Evolutionary conservation across 2,888 invertebrate genomes (phyloP).

Genomic region (Mallateleia sp.): DNA sequence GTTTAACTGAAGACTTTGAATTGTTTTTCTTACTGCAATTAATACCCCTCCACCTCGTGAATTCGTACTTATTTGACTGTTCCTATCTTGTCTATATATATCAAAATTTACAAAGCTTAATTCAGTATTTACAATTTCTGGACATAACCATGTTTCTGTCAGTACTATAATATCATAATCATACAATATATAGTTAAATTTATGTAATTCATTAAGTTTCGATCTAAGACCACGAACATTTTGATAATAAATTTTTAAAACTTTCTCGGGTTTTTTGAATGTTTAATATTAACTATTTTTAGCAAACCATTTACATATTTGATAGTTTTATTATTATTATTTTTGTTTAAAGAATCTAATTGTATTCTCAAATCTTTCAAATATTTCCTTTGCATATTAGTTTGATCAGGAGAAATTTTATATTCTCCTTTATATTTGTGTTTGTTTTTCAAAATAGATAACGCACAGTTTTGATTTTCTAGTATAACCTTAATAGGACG

Average conservation of each 20-base stretch:
- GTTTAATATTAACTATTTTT: slow-evolving; percentile 9
- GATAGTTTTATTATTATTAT: slow-evolving; percentile 5
- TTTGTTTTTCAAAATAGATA: slow-evolving; percentile 13
- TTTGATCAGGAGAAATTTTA: neutral
- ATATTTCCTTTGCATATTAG: neutral
- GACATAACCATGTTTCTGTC: neutral
- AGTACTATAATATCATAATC: neutral
- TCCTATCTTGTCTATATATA: slow-evolving; percentile 8
- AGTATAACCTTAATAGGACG: slow-evolving; percentile 10
- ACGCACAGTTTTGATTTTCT: neutral
- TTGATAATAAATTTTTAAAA: no score
- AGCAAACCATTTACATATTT: slow-evolving; percentile 16
- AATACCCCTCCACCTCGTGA: no score
- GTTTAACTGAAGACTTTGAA: no score
- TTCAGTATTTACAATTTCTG: no score
- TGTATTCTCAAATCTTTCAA: neutral
- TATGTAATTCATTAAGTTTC: no score
- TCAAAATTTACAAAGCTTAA: neutral
- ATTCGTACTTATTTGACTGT: no score
- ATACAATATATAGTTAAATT: no score
- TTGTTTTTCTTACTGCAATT: no score
- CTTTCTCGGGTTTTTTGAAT: no score
- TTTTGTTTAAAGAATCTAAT: slow-evolving; percentile 3
- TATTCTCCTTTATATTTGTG: neutral
- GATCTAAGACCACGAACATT: no score